Evolutionary conservation across 2,797 vertebrate species (phyloP).

Genomic region (Anguilla obscura): DNA sequence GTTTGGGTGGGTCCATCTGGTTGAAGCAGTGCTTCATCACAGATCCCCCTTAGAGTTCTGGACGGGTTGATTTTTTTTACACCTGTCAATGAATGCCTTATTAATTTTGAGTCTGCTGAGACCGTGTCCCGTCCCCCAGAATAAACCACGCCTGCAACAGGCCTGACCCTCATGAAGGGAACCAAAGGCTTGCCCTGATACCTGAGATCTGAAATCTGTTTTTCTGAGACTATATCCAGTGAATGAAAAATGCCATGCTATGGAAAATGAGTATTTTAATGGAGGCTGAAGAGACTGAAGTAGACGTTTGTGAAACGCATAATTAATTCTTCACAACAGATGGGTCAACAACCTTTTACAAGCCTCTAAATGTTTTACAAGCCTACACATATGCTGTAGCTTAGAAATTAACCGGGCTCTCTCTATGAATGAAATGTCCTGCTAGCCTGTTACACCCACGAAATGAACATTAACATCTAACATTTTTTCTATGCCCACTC

Average conservation of each 20-base stretch:
- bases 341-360: neutral
- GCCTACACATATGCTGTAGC: neutral
- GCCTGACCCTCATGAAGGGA: too few relatives aligned
- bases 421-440: neutral
- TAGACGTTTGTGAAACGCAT: neutral
- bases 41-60: too few relatives aligned
- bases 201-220: too few relatives aligned
- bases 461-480: neutral
- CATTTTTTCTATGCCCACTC: too few relatives aligned
- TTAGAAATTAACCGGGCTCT: neutral
- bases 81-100: too few relatives aligned
- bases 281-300: neutral
- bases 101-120: too few relatives aligned
- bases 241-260: neutral
- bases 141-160: too few relatives aligned
- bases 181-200: too few relatives aligned
- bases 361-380: neutral
- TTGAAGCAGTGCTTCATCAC: neutral
- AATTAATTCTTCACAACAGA: neutral
- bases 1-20: too few relatives aligned
- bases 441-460: neutral
- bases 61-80: too few relatives aligned
- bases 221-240: neutral
- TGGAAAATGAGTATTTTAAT: neutral
- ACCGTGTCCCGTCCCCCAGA: too few relatives aligned